These are phyloP conservation scores for Esperia sulphurella DNA, from an alignment of 2,888 invertebrate genomes.

Conservation along the genomic window DNA sequence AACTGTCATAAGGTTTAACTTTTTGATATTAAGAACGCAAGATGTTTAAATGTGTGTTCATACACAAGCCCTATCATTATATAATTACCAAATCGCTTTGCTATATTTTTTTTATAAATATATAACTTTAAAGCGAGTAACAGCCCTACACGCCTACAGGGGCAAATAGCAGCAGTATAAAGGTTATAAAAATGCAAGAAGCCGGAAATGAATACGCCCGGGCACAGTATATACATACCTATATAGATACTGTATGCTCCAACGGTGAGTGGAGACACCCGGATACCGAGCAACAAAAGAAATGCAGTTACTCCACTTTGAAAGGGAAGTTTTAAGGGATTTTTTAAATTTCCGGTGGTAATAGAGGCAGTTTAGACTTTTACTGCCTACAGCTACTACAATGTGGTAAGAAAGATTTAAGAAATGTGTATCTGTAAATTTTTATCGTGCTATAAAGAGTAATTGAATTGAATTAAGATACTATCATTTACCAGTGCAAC, in stretches of 20 bases:
- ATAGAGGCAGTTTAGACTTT: not conserved
- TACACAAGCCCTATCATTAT: too few relatives aligned
- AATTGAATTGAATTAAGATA: too few relatives aligned
- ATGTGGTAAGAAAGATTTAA: too few relatives aligned
- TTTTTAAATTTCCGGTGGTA: not conserved
- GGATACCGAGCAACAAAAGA: not conserved
- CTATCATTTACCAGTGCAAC: too few relatives aligned
- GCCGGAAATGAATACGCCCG: slow-evolving; percentile 63
- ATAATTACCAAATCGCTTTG: too few relatives aligned
- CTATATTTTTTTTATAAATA: too few relatives aligned
- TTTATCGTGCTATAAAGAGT: too few relatives aligned
- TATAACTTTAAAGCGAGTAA: slow-evolving; percentile 1
- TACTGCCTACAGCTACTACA: slow-evolving; percentile 11
- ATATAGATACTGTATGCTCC: not conserved
- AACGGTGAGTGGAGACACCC: not conserved
- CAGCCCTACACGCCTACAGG: slow-evolving; percentile 43
- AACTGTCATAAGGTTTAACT: too few relatives aligned
- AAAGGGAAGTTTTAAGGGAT: not conserved
- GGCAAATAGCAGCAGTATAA: slow-evolving; percentile 46
- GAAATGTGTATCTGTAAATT: too few relatives aligned
- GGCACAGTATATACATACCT: slow-evolving; percentile 29
- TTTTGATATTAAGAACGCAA: too few relatives aligned
- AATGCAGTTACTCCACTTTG: slow-evolving; percentile 8
- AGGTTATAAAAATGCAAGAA: slow-evolving; percentile 67
- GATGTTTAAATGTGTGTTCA: not conserved